Conservation (phyloP, 1,140 invertebrate genomes). For the Anoplolepis gracilipes region DNA sequence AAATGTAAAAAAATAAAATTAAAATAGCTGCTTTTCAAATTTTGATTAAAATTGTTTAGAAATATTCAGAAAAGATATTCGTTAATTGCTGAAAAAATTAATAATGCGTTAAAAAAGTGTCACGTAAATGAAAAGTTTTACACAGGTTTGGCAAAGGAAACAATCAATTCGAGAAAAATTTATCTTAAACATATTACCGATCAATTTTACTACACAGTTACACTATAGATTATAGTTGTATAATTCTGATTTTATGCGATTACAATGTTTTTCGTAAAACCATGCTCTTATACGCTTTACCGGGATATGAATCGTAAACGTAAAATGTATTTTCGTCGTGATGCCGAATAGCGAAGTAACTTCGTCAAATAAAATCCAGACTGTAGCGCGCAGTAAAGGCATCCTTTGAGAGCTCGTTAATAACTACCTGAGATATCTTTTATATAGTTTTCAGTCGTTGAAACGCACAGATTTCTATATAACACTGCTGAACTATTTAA, state of each 20-base stretch:
- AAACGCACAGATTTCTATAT: conserved; percentile 60
- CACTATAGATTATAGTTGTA: conserved; percentile 54
- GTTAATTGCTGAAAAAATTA: neutral
- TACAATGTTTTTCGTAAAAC: conserved; percentile 48
- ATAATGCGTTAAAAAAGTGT: neutral
- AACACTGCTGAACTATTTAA: conserved; percentile 59
- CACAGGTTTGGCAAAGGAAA: conserved; percentile 21
- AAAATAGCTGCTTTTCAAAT: neutral
- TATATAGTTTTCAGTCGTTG: conserved; percentile 73
- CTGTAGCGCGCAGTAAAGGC: conserved; percentile 58
- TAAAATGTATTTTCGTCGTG: conserved; percentile 7
- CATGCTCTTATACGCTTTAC: conserved; percentile 44
- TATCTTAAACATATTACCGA: conserved; percentile 38
- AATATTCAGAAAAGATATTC: neutral
- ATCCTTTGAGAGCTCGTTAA: conserved; percentile 59
- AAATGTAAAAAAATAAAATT: conserved; percentile 36
- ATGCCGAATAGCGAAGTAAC: conserved; percentile 16
- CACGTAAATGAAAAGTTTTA: conserved; percentile 4
- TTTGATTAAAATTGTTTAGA: conserved; percentile 5
- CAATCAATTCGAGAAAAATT: conserved; percentile 26
- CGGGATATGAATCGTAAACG: conserved; percentile 15
- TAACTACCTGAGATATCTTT: conserved; percentile 73
- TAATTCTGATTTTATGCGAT: conserved; percentile 56
- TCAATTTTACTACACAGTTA: conserved; percentile 57
- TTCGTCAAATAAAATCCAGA: conserved; percentile 16